Percentiles rank a stretch among this genome's conserved stretches.
Conservation (phyloP, 2,113 vertebrate species). For the Neolamprologus falcicula region DNA sequence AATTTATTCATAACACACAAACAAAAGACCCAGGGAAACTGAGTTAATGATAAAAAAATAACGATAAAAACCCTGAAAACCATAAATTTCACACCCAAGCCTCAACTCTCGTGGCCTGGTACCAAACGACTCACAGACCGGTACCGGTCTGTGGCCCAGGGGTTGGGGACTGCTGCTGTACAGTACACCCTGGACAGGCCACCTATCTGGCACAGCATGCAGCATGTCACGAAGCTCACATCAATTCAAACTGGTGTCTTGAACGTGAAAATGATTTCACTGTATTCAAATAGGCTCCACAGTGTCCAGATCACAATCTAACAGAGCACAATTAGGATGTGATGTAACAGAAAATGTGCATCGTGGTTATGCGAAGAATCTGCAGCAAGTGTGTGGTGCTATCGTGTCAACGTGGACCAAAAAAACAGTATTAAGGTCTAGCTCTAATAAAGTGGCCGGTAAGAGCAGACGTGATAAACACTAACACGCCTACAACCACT, state of each 20-base stretch:
- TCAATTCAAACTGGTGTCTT: neutral
- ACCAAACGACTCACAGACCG: neutral
- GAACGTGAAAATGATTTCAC: accelerated
- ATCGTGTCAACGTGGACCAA: neutral
- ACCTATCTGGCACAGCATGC: neutral
- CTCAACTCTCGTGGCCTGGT: neutral
- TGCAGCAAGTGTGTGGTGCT: neutral
- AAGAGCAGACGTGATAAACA: neutral
- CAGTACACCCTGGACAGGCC: neutral
- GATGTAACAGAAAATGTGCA: neutral
- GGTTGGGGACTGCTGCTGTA: neutral
- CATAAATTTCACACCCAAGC: neutral
- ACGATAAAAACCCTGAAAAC: neutral
- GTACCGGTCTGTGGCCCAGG: accelerated
- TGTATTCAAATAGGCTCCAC: neutral
- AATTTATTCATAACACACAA: neutral
- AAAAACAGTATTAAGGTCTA: accelerated
- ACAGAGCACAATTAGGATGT: neutral
- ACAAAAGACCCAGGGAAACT: neutral
- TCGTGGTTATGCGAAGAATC: neutral
- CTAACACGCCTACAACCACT: neutral
- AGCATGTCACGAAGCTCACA: accelerated
- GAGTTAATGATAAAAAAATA: neutral
- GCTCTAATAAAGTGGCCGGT: neutral
- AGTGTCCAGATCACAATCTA: neutral